phyloP scores from a whole-genome alignment of 2,888 invertebrate genomes.

The Phengaris alcon region DNA sequence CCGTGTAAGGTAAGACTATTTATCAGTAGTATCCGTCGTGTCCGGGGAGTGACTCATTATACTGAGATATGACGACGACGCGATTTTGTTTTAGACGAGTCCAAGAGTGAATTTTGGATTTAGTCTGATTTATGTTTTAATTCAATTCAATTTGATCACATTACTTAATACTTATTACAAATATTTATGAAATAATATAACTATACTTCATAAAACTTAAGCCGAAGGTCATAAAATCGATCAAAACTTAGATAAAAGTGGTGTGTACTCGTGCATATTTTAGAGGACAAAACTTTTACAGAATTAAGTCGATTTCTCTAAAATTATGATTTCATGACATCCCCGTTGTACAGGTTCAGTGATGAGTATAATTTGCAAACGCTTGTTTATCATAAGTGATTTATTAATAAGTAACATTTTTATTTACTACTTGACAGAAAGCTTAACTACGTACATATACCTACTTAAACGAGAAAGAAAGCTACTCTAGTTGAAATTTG shows the following conservation, averaged over 20 bases:
- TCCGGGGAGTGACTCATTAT: slow-evolving; percentile 14
- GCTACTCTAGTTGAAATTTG: no score
- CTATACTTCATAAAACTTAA: no score
- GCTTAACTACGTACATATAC: no score
- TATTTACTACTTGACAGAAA: no score
- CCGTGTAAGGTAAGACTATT: neutral
- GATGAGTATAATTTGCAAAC: neutral
- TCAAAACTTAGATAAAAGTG: neutral
- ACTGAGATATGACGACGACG: slow-evolving; percentile 1
- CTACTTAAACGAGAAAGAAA: no score
- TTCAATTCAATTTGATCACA: no score
- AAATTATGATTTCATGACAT: neutral
- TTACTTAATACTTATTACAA: no score
- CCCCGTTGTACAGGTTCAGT: neutral
- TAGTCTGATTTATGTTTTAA: neutral
- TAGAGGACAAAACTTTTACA: neutral
- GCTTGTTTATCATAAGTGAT: neutral
- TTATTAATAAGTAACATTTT: neutral
- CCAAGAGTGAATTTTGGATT: neutral
- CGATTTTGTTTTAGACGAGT: slow-evolving; percentile 2
- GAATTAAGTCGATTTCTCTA: neutral
- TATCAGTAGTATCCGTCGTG: slow-evolving; percentile 8
- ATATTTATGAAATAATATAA: no score
- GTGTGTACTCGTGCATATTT: neutral
- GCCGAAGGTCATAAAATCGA: no score